Evolutionary conservation across 1,140 invertebrate species (phyloP).

Genomic region (Drosophila jambulina): DNA sequence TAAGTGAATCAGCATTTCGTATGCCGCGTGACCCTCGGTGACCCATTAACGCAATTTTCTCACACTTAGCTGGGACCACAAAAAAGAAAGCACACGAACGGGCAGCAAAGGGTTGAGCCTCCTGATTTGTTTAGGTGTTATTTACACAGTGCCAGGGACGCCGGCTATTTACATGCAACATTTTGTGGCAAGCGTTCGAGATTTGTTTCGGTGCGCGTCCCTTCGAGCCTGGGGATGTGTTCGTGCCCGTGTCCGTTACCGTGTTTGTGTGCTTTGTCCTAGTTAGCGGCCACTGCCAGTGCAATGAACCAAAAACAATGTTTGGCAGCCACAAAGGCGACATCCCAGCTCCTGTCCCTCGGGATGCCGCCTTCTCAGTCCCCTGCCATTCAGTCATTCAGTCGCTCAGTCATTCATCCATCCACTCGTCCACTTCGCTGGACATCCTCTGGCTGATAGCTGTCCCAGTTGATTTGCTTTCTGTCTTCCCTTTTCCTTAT

Average conservation of each 20-base stretch:
- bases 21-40: conserved; percentile 11
- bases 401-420: conserved; percentile 29
- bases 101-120: conserved; percentile 12
- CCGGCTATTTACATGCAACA: conserved; percentile 38
- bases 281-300: conserved; percentile 68
- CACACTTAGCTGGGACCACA: conserved; percentile 15
- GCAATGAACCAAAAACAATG: conserved; percentile 75
- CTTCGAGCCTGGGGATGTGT: conserved; percentile 22
- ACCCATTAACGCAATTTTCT: conserved; percentile 52
- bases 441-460: conserved; percentile 46
- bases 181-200: conserved; percentile 30
- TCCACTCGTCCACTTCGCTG: conserved; percentile 34
- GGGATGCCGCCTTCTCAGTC: conserved; percentile 20
- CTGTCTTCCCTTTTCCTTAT: conserved; percentile 7
- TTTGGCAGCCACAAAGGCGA: conserved; percentile 46
- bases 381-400: conserved; percentile 14
- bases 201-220: conserved; percentile 11
- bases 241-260: not conserved
- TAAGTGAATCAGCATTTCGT: conserved; percentile 29
- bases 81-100: conserved; percentile 1
- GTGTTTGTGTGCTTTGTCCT: conserved; percentile 54
- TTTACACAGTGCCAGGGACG: conserved; percentile 22
- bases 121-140: conserved; percentile 52
- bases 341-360: conserved; percentile 27
- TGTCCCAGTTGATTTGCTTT: conserved; percentile 23